Base-by-base conservation (phyloP, 2,113 vertebrate genomes). In the Carlito syrichta region DNA sequence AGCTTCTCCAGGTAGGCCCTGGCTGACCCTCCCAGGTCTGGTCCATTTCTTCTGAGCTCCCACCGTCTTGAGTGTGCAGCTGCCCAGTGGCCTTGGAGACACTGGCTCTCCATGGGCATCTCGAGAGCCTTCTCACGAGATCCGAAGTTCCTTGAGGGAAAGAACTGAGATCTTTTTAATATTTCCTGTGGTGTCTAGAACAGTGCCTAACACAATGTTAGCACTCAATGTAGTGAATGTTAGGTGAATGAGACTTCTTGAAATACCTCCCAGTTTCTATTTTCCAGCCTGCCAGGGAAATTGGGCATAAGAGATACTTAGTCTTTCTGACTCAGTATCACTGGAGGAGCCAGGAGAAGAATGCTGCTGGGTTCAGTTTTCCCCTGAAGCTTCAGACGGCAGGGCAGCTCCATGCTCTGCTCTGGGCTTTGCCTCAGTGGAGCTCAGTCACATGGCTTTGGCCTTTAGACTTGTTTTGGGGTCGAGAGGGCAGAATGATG, bases 31-130 rank as follows among this genome's bases (percentile, higher is more conserved):
- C 30, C 13, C 11, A 4, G 8, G 25, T 83, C 54, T 8, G 84
- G 4, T 8, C 56, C n/a, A 2, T 56, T 60, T 89, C 77, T 63
- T 14, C 30, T 87, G 73, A 48, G 73, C 35, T 8, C 19, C 3
- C 2, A 2, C 8, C 17, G 10, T 48, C 71, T 13, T 60, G 23
- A 16, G 40, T 71, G 9, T 8, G 27, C 0, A 3, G 40, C 48
- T 43, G 43, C 66, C 23, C 25, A 17, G 7, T 5, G 12, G 1
- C 3, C 0, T 20, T 11, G 76, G 50, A 14, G 23, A 19, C 54
- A 52, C 27, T 4, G 10, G 14, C 40, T 40, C 20, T 83, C 35
- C 2, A 0, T 12, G 10, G 1, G 1, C 13, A 10, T 23, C 32
- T 54, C 1, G 1, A n/a, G n/a, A n/a, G n/a, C 2, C 14, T 68